A percentile compares a stretch with the other conserved stretches of the same genome.
phyloP scores from a whole-genome alignment of 2,888 invertebrate genomes.

The Apodemia duryi region DNA sequence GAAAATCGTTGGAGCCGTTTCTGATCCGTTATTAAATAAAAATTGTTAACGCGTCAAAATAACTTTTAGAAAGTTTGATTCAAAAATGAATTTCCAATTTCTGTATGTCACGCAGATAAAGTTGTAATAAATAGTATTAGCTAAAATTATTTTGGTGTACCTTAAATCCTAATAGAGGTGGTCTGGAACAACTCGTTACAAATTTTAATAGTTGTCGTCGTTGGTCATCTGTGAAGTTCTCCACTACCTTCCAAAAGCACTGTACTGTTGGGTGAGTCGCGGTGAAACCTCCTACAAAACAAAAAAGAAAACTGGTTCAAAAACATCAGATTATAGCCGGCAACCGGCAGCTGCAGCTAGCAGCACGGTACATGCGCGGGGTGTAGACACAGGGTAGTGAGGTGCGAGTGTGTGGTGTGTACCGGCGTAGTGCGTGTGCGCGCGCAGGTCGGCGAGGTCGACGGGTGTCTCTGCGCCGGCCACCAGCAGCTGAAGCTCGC shows the following conservation, averaged over 20 bases:
- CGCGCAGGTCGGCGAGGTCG: slow-evolving; percentile 92
- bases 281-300: slow-evolving; percentile 85
- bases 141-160: slow-evolving; percentile 57
- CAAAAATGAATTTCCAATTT: too few relatives aligned
- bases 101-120: too few relatives aligned
- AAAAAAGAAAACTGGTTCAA: too few relatives aligned
- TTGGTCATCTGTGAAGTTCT: slow-evolving; percentile 89
- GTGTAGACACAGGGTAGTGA: too few relatives aligned
- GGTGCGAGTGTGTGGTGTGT: slow-evolving; percentile 25
- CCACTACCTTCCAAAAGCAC: slow-evolving; percentile 94
- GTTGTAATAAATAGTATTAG: too few relatives aligned
- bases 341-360: neutral
- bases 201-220: slow-evolving; percentile 95
- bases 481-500: slow-evolving; percentile 97
- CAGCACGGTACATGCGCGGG: neutral
- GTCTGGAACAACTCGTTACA: slow-evolving; percentile 98
- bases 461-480: slow-evolving; percentile 97
- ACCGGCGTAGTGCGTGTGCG: slow-evolving; percentile 94
- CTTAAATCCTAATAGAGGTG: slow-evolving; percentile 97
- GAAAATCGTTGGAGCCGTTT: too few relatives aligned
- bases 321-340: too few relatives aligned
- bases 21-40: too few relatives aligned
- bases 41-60: too few relatives aligned
- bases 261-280: slow-evolving; percentile 90
- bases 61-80: too few relatives aligned